Conservation (phyloP, 2,113 vertebrate species). For the Scomber japonicus region DNA sequence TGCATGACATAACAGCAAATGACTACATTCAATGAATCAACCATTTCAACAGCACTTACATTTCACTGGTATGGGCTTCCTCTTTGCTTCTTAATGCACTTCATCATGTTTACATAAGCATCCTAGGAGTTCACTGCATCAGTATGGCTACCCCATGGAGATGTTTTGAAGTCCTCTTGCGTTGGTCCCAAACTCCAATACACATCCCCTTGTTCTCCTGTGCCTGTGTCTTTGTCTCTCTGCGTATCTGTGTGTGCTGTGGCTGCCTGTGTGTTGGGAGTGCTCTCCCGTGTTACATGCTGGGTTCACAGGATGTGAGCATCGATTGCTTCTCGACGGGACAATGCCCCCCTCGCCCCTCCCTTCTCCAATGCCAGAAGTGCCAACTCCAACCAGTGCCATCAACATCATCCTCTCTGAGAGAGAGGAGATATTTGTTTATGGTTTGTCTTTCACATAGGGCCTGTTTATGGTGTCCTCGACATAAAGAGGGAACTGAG, state of each 20-base stretch:
- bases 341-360: slow-evolving; percentile 75
- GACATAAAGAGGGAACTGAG: background rate
- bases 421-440: slow-evolving; percentile 50
- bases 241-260: slow-evolving; percentile 32
- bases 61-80: slow-evolving; percentile 63
- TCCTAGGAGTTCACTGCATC: slow-evolving; percentile 30
- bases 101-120: slow-evolving; percentile 40
- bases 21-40: background rate
- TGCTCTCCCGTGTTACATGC: slow-evolving; percentile 72
- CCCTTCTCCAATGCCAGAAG: slow-evolving; percentile 50
- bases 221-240: slow-evolving; percentile 6
- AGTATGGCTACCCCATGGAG: slow-evolving; percentile 65
- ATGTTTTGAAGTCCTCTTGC: slow-evolving; percentile 41
- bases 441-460: slow-evolving; percentile 13
- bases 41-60: slow-evolving; percentile 69
- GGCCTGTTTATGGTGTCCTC: background rate
- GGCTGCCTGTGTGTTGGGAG: slow-evolving; percentile 35
- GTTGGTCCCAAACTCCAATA: slow-evolving; percentile 36
- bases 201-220: slow-evolving; percentile 36
- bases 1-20: slow-evolving; percentile 10
- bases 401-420: slow-evolving; percentile 69
- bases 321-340: slow-evolving; percentile 85
- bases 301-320: slow-evolving; percentile 80
- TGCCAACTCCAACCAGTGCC: slow-evolving; percentile 74
- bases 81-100: slow-evolving; percentile 49